Conservation (phyloP, 2,888 invertebrate genomes). For the Linnaemya vulpina region DNA sequence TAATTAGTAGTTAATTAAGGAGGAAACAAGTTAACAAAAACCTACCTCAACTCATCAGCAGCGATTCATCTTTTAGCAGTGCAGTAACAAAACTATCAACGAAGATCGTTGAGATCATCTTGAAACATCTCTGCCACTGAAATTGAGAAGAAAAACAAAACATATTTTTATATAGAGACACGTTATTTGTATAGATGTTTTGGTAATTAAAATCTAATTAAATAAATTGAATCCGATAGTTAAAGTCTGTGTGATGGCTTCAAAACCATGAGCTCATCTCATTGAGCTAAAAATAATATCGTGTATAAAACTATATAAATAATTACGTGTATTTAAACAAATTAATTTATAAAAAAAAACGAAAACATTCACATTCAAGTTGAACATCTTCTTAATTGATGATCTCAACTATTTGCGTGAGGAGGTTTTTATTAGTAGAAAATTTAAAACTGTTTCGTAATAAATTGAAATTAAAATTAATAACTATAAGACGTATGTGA, state of each 20-base stretch:
- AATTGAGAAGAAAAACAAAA: background rate
- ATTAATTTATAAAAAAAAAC: constrained; percentile 6
- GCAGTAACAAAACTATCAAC: background rate
- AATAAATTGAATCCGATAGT: constrained; percentile 21
- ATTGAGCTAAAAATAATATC: background rate
- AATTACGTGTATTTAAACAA: background rate
- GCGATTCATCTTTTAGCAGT: constrained; percentile 27
- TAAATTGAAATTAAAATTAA: background rate
- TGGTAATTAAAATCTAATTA: constrained; percentile 68
- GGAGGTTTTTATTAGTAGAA: background rate
- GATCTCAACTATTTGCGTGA: background rate
- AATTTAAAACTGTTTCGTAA: background rate
- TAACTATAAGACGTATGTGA: too few species aligned
- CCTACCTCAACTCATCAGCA: constrained; percentile 17
- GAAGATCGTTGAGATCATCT: constrained; percentile 35
- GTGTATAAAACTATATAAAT: background rate
- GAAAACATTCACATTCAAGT: constrained; percentile 7
- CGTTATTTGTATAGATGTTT: constrained; percentile 53
- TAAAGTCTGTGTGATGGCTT: constrained; percentile 14
- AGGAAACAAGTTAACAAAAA: constrained; percentile 14
- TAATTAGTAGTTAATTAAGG: constrained; percentile 61
- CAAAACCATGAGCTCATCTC: constrained; percentile 32
- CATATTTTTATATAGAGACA: background rate
- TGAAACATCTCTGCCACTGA: constrained; percentile 36
- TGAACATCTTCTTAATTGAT: constrained; percentile 43